Evolutionary conservation across 2,797 vertebrate species (phyloP).

Genomic region (Oreochromis grahami): DNA sequence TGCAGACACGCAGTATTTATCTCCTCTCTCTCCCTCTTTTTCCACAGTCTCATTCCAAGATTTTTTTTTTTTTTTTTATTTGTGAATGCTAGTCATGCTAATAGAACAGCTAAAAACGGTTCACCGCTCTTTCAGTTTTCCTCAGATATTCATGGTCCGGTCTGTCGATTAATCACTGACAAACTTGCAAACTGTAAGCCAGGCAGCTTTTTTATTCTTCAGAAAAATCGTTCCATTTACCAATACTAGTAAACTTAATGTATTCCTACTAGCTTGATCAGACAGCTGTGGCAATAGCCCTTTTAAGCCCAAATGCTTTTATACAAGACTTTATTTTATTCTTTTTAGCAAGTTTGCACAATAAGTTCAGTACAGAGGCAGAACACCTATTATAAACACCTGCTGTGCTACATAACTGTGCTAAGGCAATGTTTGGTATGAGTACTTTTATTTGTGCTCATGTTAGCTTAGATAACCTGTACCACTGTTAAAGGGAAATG

Average conservation of each 20-base stretch:
- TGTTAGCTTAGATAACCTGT: not conserved
- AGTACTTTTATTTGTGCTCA: not conserved
- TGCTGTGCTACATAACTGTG: not conserved
- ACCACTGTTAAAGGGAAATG: not conserved
- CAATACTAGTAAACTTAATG: too few species aligned
- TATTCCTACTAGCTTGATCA: not conserved
- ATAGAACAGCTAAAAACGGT: not conserved
- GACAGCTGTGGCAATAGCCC: not conserved
- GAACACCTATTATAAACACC: not conserved
- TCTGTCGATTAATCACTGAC: not conserved
- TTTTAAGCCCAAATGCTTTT: not conserved
- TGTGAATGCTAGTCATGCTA: not conserved
- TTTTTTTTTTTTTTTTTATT: not conserved
- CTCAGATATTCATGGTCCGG: not conserved
- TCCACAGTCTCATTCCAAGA: not conserved
- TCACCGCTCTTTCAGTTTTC: not conserved
- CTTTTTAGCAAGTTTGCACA: not conserved
- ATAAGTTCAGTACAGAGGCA: not conserved
- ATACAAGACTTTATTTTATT: not conserved
- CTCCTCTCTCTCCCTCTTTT: not conserved
- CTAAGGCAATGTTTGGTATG: not conserved
- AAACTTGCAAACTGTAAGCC: not conserved
- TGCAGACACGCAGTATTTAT: slow-evolving; percentile 11
- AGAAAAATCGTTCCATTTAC: not conserved
- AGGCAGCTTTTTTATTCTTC: not conserved